Base-by-base conservation (phyloP, 1,140 invertebrate species). In the Formica selysi region DNA sequence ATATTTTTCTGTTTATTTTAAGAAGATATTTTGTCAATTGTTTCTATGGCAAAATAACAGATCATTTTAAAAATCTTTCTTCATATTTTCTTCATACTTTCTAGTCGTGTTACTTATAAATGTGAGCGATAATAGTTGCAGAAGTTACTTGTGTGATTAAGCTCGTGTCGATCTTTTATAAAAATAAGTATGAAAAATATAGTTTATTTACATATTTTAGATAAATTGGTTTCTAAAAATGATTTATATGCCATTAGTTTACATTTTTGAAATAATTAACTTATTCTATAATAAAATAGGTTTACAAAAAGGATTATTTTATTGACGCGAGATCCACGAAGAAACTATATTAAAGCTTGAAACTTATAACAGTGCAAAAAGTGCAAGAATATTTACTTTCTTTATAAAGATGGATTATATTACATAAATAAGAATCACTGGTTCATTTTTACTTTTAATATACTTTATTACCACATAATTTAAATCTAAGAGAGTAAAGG, bases 241-340 rank as follows among this genome's bases (percentile, higher is more conserved):
- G n/a, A 68, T 44, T 68, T 41, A 26, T 67, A 29, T 29, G 26
- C 26, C 26, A 10, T 54, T 74, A 76, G 29, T 26, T 76, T 61
- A 29, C 13, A 19, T 8, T 57, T 41, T 7, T 57, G 1, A 71
- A 51, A 32, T 70, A 36, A n/a, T 57, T 73, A 19, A 29, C 22
- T 73, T 8, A 57, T 74, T 57, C 5, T n/a, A 38, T 7, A 57
- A 57, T 73, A 29, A 74, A 59, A 59, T 74, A 74, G n/a, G 11
- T n/a, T 74, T 74, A 29, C 26, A 22, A 10, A 38, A 38, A 26
- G 16, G 11, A 22, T 22, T 73, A 8, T n/a, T 36, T 73, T 54
- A 54, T 54, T 32, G 19, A 16, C 26, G 26, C 4, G 19, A n/a
- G 7, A 32, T 29, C 1, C 5, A 54, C 10, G 19, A 73, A 19